Conservation (phyloP, 2,797 vertebrate genomes). For the Antennarius maculatus region DNA sequence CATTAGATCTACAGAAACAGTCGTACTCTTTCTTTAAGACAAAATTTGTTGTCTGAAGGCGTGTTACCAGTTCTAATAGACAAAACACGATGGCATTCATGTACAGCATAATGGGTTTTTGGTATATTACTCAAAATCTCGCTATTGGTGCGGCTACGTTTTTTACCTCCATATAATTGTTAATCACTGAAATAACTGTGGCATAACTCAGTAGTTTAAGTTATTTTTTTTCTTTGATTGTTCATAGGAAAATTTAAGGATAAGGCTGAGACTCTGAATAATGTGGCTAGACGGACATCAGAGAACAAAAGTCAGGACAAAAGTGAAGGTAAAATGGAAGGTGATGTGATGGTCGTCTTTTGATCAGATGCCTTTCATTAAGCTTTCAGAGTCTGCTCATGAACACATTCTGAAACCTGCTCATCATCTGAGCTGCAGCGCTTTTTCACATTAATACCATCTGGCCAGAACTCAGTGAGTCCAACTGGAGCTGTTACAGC, state of each 20-base stretch:
- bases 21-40: neutral
- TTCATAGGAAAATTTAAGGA: conserved; percentile 90
- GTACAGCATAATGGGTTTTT: neutral
- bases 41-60: neutral
- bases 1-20: neutral
- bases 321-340: conserved; percentile 82
- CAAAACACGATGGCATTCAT: neutral
- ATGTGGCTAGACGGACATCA: conserved; percentile 81
- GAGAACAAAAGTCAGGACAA: conserved; percentile 80
- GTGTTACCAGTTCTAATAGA: no score
- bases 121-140: neutral
- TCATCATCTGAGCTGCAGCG: neutral
- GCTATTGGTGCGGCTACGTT: neutral
- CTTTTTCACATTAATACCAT: conserved; percentile 7
- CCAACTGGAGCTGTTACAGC: neutral
- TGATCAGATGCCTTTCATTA: conserved; percentile 14
- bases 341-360: neutral
- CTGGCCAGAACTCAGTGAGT: neutral
- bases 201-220: conserved; percentile 13
- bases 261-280: conserved; percentile 86
- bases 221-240: conserved; percentile 62
- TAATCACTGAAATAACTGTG: neutral
- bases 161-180: neutral
- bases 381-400: conserved; percentile 18
- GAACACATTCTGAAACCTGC: conserved; percentile 15